Conservation (phyloP, 2,888 invertebrate genomes). For the Caenorhabditis sp. region DNA sequence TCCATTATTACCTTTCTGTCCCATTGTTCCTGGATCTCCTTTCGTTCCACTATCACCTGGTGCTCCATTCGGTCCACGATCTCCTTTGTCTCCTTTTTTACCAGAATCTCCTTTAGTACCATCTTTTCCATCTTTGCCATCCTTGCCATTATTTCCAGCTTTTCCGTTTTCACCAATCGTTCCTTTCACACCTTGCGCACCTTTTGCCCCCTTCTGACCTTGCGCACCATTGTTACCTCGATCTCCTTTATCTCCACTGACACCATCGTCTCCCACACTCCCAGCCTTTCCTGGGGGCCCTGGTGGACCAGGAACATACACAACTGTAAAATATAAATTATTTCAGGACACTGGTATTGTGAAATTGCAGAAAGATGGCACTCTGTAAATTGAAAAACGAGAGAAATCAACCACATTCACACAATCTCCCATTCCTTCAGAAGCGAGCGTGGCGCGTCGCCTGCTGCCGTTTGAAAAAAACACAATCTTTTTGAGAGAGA, state of each 20-base stretch:
- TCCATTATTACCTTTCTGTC: slow-evolving; percentile 45
- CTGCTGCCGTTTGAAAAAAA: too few relatives aligned
- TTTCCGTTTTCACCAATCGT: slow-evolving; percentile 26
- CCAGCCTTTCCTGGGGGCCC: slow-evolving; percentile 42
- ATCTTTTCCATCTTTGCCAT: slow-evolving; percentile 29
- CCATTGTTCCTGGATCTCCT: slow-evolving; percentile 46
- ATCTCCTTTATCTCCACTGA: slow-evolving; percentile 39
- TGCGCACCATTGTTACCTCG: slow-evolving; percentile 41
- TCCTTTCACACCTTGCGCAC: slow-evolving; percentile 28
- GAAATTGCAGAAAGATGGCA: too few relatives aligned
- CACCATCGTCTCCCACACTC: slow-evolving; percentile 28
- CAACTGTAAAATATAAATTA: background rate
- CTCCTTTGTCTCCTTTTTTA: slow-evolving; percentile 13
- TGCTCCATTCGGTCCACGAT: slow-evolving; percentile 42
- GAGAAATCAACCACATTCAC: too few relatives aligned
- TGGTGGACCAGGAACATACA: slow-evolving; percentile 27
- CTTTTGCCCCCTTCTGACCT: slow-evolving; percentile 50
- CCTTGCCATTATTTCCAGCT: slow-evolving; percentile 34
- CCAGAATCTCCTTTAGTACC: slow-evolving; percentile 10
- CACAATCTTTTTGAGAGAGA: too few relatives aligned
- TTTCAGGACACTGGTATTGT: too few relatives aligned
- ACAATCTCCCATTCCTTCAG: too few relatives aligned
- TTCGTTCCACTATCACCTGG: slow-evolving; percentile 41
- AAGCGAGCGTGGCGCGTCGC: too few relatives aligned
- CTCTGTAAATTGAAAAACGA: too few relatives aligned